Base-by-base conservation (phyloP, 2,113 vertebrate genomes). In the Cebus imitator region DNA sequence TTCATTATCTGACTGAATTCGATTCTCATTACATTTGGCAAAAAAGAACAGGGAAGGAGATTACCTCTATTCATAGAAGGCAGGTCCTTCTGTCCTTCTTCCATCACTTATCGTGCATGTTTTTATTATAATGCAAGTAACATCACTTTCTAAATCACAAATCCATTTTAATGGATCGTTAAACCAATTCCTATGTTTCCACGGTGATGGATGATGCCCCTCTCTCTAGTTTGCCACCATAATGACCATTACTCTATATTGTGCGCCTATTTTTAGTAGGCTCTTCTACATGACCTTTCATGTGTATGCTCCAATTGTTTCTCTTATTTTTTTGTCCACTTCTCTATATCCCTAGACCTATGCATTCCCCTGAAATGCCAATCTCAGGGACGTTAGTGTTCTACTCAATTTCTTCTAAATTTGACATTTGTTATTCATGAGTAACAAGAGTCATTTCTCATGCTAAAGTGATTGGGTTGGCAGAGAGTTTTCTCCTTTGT, bases 371-470 rank as follows among this genome's bases (percentile, higher is more conserved):
- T 85, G 87, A 96, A 96, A 97, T 90, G 52, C n/a, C 52, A 94
- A 2, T 92, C 8, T 45, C n/a, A 90, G 50, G 50, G 43, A 90
- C 14, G 6, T 70, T 87, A 87, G 4, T 48, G 32, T 78, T 89
- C 52, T 86, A 37, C 76, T 94, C n/a, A 84, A 3, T 88, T 91
- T 96, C 57, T 94, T 95, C 40, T 86, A 21, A 91, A 82, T 92
- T 95, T 88, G 43, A 87, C 61, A 89, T 93, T 80, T 89, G n/a
- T 89, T 75, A 96, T 80, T 66, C 43, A 78, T 50, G 10, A 37
- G 70, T 83, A 91, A 88, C 37, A 95, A 97, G 70, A 93, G 16
- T 94, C 17, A 95, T 95, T 93, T 94, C 43, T 96, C 75, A 87
- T 75, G 80, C 32, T 88, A 68, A 90, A 95, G 25, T 88, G 91